Evolutionary conservation across 2,888 invertebrate genomes (phyloP).

Genomic region (Oligia latruncula): DNA sequence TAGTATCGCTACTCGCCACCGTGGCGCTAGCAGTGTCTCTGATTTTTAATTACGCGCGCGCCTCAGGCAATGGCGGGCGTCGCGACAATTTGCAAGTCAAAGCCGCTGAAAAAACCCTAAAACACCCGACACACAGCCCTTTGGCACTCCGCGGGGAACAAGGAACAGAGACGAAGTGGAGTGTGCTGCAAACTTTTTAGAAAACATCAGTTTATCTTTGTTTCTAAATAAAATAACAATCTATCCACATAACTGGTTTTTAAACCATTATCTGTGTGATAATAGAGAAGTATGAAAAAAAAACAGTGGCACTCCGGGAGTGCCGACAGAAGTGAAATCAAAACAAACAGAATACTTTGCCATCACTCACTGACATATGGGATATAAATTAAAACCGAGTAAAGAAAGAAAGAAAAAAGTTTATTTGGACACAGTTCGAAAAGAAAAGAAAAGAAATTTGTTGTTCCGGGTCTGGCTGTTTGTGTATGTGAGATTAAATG

Average conservation of each 20-base stretch:
- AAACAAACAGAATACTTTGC: too few species aligned
- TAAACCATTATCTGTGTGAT: background rate
- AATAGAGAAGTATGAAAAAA: background rate
- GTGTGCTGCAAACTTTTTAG: background rate
- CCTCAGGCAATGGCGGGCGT: conserved; percentile 72
- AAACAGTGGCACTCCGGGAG: too few species aligned
- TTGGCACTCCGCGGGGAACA: conserved; percentile 78
- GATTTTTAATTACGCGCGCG: conserved; percentile 84
- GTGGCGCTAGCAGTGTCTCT: conserved; percentile 72
- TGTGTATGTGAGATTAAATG: too few species aligned
- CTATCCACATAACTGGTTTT: background rate
- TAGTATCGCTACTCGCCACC: conserved; percentile 73
- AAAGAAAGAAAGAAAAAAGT: too few species aligned
- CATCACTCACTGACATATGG: too few species aligned
- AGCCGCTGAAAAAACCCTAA: conserved; percentile 89
- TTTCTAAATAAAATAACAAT: background rate
- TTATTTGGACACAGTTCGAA: too few species aligned
- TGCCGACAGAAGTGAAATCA: too few species aligned
- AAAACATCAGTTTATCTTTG: too few species aligned
- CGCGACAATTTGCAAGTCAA: conserved; percentile 88
- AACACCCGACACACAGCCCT: conserved; percentile 88
- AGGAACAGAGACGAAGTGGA: conserved; percentile 35
- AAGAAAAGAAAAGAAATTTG: too few species aligned
- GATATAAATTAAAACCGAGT: too few species aligned
- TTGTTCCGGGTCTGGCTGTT: too few species aligned